Evolutionary conservation across 1,140 invertebrate genomes (phyloP).

Genomic region (Sycobia sp.): DNA sequence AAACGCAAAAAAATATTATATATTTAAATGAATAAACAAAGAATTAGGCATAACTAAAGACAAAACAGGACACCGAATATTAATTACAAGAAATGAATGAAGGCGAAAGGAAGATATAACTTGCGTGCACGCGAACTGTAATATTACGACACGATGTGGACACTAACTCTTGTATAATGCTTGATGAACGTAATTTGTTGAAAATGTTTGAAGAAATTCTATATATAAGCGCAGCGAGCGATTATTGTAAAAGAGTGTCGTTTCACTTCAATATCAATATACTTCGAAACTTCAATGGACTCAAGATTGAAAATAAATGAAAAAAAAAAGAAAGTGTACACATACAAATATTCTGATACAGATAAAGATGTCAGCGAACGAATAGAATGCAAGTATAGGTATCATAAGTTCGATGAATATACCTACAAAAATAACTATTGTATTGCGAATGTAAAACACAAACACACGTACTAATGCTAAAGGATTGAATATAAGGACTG

Average conservation of each 20-base stretch:
- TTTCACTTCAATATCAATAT: conserved; percentile 46
- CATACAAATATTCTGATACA: background rate
- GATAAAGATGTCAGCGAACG: conserved; percentile 16
- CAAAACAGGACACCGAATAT: conserved; percentile 29
- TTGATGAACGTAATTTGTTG: conserved; percentile 57
- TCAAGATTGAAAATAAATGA: conserved; percentile 31
- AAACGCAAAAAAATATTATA: conserved; percentile 38
- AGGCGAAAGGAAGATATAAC: conserved; percentile 1
- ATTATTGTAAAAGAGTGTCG: conserved; percentile 52
- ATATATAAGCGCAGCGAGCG: conserved; percentile 49
- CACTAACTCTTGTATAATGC: conserved; percentile 55
- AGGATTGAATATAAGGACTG: conserved; percentile 10
- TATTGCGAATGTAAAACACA: conserved; percentile 9
- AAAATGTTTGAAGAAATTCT: conserved; percentile 56
- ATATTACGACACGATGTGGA: conserved; percentile 46
- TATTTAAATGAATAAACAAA: conserved; percentile 37
- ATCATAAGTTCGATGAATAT: conserved; percentile 4
- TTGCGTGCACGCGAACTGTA: conserved; percentile 31
- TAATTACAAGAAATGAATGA: background rate
- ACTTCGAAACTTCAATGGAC: conserved; percentile 54
- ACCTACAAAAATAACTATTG: conserved; percentile 24
- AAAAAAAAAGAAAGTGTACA: conserved; percentile 13
- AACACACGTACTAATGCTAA: conserved; percentile 11
- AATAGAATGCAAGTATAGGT: conserved; percentile 18
- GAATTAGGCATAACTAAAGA: conserved; percentile 29